Base-by-base conservation (phyloP, 2,797 vertebrate species). In the Lycodopsis pacificus region DNA sequence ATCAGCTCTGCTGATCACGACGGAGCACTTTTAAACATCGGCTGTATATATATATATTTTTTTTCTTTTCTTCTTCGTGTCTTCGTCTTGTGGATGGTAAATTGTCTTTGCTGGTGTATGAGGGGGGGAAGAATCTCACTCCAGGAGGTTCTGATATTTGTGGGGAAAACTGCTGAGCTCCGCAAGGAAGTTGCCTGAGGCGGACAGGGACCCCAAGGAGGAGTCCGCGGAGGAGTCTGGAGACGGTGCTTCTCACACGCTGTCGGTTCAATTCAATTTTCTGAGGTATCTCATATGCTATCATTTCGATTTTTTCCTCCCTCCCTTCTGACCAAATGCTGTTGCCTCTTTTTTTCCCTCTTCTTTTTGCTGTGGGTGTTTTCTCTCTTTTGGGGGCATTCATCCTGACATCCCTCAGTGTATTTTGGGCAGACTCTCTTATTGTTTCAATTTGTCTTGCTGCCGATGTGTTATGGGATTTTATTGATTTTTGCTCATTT, bases 121-220 rank as follows among this genome's bases (percentile, higher is more conserved):
- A 34, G 32, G 8, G 44, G 15, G 42, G 62, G 49, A 51, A 14
- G 13, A 7, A 42, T 61, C 49, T 32, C 54, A 57, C 73, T 78
- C 73, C 63, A 65, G 74, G 76, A 76, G 80, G 77, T 68, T 68
- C 76, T 72, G 77, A 46, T 71, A 63, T 83, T 57, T 57, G n/a
- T 17, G 4, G 59, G 59, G 44, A 15, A 91, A 92, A 93, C 90
- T 94, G 93, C 92, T 93, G 91, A 92, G 91, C 87, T 94, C 86
- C 88, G 92, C 93, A 93, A 91, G 90, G 93, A 94, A 94, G 92
- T 95, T 94, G 86, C 89, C 86, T 30, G 79, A 88, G 92, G 92
- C 88, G 82, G 81, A 79, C 85, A 77, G 83, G 83, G 72, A 89
- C 76, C 89, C 84, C 65, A 2, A 71, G 67, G 27, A 78, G 84